phyloP scores from a whole-genome alignment of 2,888 invertebrate genomes.

The Drosophila histrio region DNA sequence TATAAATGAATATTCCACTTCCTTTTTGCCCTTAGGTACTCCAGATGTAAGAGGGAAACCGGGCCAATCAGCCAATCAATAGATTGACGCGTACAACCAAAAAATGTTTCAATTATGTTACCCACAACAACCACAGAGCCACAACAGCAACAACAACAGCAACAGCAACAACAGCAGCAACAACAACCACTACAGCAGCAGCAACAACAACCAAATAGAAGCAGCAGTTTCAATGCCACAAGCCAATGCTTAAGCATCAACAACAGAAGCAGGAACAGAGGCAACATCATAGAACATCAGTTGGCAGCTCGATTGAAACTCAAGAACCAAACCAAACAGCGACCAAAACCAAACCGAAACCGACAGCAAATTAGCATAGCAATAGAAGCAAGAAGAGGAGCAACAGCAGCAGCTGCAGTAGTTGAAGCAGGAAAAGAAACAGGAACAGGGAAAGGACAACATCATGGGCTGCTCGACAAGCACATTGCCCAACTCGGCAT shows the following conservation, averaged over 20 bases:
- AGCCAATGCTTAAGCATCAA: constrained; percentile 42
- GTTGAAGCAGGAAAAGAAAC: neutral
- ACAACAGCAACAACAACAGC: constrained; percentile 33
- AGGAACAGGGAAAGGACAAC: constrained; percentile 36
- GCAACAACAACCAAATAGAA: constrained; percentile 35
- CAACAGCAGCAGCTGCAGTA: constrained; percentile 2
- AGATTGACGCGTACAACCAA: constrained; percentile 49
- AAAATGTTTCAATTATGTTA: constrained; percentile 77
- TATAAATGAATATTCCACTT: neutral
- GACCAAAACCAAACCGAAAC: constrained; percentile 62
- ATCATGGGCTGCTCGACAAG: constrained; percentile 81
- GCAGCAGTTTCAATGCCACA: constrained; percentile 31
- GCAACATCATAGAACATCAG: constrained; percentile 5
- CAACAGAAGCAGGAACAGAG: neutral
- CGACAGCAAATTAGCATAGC: constrained; percentile 70
- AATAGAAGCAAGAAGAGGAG: constrained; percentile 27
- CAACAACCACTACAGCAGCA: constrained; percentile 34
- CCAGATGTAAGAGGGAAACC: constrained; percentile 51
- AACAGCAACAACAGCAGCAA: constrained; percentile 29
- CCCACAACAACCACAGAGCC: constrained; percentile 44
- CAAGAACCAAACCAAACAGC: constrained; percentile 55
- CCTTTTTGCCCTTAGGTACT: constrained; percentile 20
- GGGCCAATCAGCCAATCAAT: constrained; percentile 54
- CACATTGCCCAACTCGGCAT: constrained; percentile 59
- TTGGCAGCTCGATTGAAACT: constrained; percentile 40